Base-by-base conservation (phyloP, 2,888 invertebrate species). In the Cyrtodaria siliqua region DNA sequence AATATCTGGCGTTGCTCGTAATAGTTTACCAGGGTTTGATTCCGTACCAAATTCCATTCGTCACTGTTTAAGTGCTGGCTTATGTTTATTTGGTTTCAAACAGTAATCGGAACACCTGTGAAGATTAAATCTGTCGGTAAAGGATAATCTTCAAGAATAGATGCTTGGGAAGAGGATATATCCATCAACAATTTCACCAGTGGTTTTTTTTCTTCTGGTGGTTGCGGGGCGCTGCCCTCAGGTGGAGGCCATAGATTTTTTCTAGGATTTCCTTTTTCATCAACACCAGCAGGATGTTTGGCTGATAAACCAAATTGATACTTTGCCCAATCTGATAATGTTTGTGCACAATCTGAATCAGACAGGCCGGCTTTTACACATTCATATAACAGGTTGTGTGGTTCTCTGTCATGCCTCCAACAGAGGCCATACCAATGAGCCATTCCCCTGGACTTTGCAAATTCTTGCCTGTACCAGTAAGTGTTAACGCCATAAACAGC, bases 201-300 rank as follows among this genome's bases (percentile, higher is more conserved):
- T 4, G 78, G 49, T 77, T 86, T 68, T 44, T n/a, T 77, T 14
- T 79, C 69, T 60, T 81, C 77, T 27, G 80, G 76, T 27, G 85
- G 84, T 14, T 29, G 33, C 23, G 60, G 59, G 26, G 75, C 81
- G 52, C 76, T 73, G 33, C 85, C 83, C 56, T 86, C 85, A 24
- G 79, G 86, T n/a, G 82, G 82, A 16, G 84, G 78, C 85, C 85
- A 86, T 0, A 83, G 57, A 23, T 81, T 66, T 80, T 82, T 86
- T 33, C 33, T 4, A 33, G 79, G 64, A 3, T 71, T 38, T 9
- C 80, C 79, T 40, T 56, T 59, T 14, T 49, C 66, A 77, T 82
- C 73, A 40, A 56, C 20, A 38, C 62, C 71, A 29, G 57, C 64
- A 47, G 57, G 72, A 47, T 80, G 85, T 9, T 9, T 44, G 16